These are phyloP conservation scores for Brachypteracias leptosomus DNA, from an alignment of 2,113 vertebrate species.

Conservation along the genomic window DNA sequence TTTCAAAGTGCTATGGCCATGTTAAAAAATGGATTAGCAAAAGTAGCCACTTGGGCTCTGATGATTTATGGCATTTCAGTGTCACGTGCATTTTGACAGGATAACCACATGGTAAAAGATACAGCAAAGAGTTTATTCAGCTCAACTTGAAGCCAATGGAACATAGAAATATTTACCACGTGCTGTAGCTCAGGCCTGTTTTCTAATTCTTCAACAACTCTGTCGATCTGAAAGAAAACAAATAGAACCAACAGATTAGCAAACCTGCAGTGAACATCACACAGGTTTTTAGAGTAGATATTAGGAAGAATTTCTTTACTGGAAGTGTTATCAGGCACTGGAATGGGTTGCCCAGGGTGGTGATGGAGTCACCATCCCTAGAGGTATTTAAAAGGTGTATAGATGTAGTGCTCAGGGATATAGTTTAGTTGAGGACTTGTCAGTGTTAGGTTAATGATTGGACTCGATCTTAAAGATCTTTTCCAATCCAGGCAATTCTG, in stretches of 20 bases:
- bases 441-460: no score
- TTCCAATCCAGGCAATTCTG: no score
- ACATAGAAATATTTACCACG: conserved; percentile 75
- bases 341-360: no score
- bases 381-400: no score
- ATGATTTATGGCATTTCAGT: not conserved
- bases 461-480: no score
- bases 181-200: conserved; percentile 92
- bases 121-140: not conserved
- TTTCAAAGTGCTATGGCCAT: not conserved
- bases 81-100: not conserved
- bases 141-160: not conserved
- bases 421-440: no score
- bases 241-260: not conserved
- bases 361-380: no score
- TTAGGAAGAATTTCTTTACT: no score
- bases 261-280: not conserved
- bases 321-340: no score
- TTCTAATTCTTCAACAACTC: conserved; percentile 90
- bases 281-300: no score
- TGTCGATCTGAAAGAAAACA: conserved; percentile 83
- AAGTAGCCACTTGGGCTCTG: not conserved
- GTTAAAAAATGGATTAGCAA: not conserved
- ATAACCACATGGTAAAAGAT: not conserved
- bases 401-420: no score